phyloP scores from a whole-genome alignment of 92 coral and sea anemone genomes.

The Zoanthus solanderi region DNA sequence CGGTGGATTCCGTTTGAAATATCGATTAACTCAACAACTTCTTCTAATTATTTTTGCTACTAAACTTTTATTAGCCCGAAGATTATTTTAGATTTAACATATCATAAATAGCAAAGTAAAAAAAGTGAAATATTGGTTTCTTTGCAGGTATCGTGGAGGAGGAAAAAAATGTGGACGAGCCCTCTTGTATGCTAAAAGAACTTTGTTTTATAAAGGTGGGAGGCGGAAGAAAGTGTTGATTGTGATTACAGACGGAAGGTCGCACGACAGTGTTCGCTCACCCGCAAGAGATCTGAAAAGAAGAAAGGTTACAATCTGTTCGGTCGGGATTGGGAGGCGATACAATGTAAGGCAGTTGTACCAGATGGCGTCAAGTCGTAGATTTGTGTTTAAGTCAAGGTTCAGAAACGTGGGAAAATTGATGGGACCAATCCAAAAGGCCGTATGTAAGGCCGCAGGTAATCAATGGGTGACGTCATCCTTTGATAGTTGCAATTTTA shows the following conservation, averaged over 20 bases:
- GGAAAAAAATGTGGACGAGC: neutral
- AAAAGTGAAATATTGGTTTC: no score
- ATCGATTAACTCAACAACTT: no score
- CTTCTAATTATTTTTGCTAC: no score
- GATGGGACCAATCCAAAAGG: neutral
- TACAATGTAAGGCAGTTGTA: neutral
- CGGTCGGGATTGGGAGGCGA: neutral
- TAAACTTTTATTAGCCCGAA: no score
- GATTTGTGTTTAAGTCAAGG: neutral
- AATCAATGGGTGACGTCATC: neutral
- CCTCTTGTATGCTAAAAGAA: neutral
- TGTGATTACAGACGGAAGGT: neutral
- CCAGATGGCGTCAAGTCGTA: neutral
- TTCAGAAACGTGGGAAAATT: neutral
- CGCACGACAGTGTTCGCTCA: neutral
- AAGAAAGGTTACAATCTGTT: neutral
- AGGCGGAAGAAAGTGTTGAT: neutral
- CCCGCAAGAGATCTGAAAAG: neutral
- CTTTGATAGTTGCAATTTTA: no score
- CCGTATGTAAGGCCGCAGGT: neutral
- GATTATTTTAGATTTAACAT: no score
- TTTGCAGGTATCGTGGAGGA: neutral
- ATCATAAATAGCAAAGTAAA: no score
- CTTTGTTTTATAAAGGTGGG: neutral
- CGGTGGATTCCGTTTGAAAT: no score